Conservation (phyloP, 2,113 vertebrate species). For the Ceyx margarethae region DNA sequence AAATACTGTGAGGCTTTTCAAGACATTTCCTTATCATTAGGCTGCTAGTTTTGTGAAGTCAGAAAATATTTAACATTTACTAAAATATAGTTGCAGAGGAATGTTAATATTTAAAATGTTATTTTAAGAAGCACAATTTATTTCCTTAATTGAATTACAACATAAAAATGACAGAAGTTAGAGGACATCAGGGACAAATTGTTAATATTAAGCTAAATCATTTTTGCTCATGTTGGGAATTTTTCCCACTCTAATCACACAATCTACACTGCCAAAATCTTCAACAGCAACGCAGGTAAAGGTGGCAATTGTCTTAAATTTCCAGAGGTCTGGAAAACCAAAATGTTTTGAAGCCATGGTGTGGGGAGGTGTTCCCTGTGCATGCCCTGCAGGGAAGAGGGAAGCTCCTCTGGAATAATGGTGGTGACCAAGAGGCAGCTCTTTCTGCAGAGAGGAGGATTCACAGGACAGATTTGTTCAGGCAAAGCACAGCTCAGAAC, state of each 20-base stretch:
- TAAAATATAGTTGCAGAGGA: slow-evolving; percentile 52
- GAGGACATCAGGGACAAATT: slow-evolving; percentile 27
- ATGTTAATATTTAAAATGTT: slow-evolving; percentile 29
- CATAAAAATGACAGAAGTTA: slow-evolving; percentile 57
- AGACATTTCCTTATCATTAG: slow-evolving; percentile 5
- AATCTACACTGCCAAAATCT: background rate
- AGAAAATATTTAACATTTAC: slow-evolving; percentile 52
- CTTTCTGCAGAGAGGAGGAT: background rate
- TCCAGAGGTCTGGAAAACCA: background rate
- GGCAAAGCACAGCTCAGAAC: background rate
- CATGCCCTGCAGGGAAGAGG: background rate
- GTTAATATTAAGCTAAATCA: slow-evolving; percentile 5
- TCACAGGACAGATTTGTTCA: background rate
- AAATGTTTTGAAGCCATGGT: background rate
- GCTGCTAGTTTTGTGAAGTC: background rate
- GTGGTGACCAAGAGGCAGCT: background rate
- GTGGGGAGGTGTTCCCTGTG: background rate
- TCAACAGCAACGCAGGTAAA: background rate
- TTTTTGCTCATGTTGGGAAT: accelerated
- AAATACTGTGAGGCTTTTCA: slow-evolving; percentile 2
- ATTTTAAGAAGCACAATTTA: slow-evolving; percentile 37
- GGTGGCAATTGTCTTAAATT: background rate
- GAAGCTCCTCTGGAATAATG: background rate
- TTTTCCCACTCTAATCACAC: background rate
- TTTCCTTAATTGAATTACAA: slow-evolving; percentile 52